Conservation (phyloP, 2,797 vertebrate species). For the Scyliorhinus canicula region DNA sequence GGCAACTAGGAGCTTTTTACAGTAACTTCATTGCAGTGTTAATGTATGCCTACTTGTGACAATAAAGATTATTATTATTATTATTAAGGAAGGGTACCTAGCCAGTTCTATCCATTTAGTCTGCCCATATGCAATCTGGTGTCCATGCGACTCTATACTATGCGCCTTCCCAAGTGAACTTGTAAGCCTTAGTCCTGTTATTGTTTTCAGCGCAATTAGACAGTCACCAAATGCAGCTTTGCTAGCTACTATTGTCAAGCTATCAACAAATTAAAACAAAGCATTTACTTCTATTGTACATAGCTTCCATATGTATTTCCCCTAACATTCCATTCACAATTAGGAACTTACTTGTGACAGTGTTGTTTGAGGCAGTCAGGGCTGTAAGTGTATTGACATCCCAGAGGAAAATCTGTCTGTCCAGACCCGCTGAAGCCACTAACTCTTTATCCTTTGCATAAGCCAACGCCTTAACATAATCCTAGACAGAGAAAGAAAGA, state of each 20-base stretch:
- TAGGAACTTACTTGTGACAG: constrained; percentile 87
- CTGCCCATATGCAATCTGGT: not conserved
- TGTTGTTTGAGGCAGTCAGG: constrained; percentile 98
- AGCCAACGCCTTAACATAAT: constrained; percentile 96
- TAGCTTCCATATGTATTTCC: not conserved
- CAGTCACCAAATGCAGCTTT: not conserved
- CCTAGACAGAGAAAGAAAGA: constrained; percentile 53
- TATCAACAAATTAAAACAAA: not conserved
- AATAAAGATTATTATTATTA: too few relatives aligned
- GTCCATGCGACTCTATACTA: not conserved
- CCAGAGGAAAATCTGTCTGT: constrained; percentile 98
- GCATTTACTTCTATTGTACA: not conserved
- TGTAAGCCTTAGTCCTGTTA: not conserved
- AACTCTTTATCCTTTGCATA: constrained; percentile 98
- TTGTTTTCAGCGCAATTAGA: not conserved
- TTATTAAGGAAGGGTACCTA: not conserved
- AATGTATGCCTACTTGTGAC: too few relatives aligned
- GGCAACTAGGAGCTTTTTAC: too few relatives aligned
- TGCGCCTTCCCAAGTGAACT: not conserved
- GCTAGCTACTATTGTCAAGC: not conserved
- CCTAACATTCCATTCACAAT: not conserved
- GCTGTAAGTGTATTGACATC: constrained; percentile 97
- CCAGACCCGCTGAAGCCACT: constrained; percentile 91
- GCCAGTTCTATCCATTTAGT: not conserved
- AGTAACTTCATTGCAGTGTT: too few relatives aligned